Evolutionary conservation across 2,888 invertebrate genomes (phyloP).

Genomic region (Pyrochroa serraticornis): DNA sequence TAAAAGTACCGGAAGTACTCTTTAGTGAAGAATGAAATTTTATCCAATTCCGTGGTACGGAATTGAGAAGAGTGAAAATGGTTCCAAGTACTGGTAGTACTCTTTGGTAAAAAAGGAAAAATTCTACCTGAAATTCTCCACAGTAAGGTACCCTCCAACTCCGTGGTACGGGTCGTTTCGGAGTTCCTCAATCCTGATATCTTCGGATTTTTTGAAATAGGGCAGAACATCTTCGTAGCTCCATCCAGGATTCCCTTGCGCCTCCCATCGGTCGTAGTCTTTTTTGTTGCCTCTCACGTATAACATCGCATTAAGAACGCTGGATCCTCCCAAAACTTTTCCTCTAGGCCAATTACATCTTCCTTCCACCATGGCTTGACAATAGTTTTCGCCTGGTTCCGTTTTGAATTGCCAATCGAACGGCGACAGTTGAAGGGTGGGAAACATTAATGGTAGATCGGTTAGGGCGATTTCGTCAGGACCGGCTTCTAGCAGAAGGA

Average conservation of each 20-base stretch:
- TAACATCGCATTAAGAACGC: conserved; percentile 88
- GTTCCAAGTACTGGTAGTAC: conserved; percentile 5
- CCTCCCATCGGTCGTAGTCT: conserved; percentile 88
- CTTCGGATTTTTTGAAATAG: conserved; percentile 82
- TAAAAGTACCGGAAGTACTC: too few relatives aligned
- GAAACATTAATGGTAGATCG: conserved; percentile 75
- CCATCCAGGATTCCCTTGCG: conserved; percentile 80
- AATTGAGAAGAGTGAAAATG: not conserved
- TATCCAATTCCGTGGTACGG: too few relatives aligned
- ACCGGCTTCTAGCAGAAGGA: conserved; percentile 80
- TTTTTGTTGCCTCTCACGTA: conserved; percentile 82
- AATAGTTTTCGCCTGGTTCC: conserved; percentile 72
- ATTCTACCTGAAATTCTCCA: conserved; percentile 71
- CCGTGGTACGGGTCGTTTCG: conserved; percentile 70
- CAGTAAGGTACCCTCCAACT: conserved; percentile 72
- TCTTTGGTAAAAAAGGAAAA: conserved; percentile 21
- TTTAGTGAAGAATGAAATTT: too few relatives aligned
- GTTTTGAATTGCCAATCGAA: conserved; percentile 85
- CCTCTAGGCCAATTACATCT: conserved; percentile 80
- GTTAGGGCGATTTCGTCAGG: conserved; percentile 64
- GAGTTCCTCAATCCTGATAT: conserved; percentile 71
- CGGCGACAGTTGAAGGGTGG: conserved; percentile 72
- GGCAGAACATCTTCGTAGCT: conserved; percentile 73
- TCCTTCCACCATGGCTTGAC: conserved; percentile 69
- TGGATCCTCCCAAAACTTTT: conserved; percentile 80